Base-by-base conservation (phyloP, 2,797 vertebrate genomes). In the Pipistrellus pygmaeus region DNA sequence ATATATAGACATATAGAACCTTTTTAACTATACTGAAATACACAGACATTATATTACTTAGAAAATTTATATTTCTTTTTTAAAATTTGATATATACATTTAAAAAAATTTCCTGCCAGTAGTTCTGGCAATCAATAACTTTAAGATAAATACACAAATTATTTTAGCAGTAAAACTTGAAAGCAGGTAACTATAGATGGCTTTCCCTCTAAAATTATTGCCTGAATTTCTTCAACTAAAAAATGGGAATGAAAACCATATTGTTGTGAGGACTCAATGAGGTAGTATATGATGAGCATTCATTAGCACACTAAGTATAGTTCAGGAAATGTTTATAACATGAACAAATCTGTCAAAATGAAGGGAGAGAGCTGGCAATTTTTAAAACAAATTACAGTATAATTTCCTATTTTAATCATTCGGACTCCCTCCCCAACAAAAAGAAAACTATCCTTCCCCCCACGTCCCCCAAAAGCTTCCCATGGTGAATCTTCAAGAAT, bases 1-100 rank as follows among this genome's bases (percentile, higher is more conserved):
- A 21, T 41, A 73, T 60, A 41, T 4, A 89, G 76, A 55, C 27
- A 66, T 68, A 41, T 6, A 89, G 76, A 71, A 92, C 7, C 27
- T 72, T 81, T 90, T 85, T 60, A 44, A 93, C 15, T 62, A 75
- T 21, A 91, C 18, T 72, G 13, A 64, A 78, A 72, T 72, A 84
- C 1, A 75, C 12, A 82, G 48, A 81, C 23, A 75, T 30, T 46
- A 17, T 11, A 76, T 62, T 53, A 83, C 13, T n/a, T 23, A 91
- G 32, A 84, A 89, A 83, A 48, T 80, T 80, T 73, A 30, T 41
- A 68, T 66, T 88, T 76, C 57, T 60, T 85, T 89, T 27, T 41
- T 41, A 48, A 57, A 73, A 13, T 41, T 75, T 14, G 72, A 75
- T 8, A 81, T 35, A 75, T 9, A 89, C 27, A 85, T 44, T 66